phyloP scores from a whole-genome alignment of 2,113 vertebrate species.

The Trematocara stigmaticum region DNA sequence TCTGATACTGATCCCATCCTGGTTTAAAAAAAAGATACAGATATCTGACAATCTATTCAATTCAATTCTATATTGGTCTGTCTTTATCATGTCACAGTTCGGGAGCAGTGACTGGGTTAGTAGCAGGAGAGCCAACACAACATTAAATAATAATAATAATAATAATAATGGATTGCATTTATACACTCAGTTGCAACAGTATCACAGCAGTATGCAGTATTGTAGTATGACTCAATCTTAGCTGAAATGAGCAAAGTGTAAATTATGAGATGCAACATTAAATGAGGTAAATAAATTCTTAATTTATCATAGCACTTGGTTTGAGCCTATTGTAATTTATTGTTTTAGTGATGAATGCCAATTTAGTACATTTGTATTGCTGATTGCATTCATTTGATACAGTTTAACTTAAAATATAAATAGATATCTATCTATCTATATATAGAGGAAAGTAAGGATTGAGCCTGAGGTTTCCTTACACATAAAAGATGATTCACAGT shows the following conservation, averaged over 20 bases:
- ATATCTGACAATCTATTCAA: background rate
- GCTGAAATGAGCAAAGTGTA: background rate
- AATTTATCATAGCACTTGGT: background rate
- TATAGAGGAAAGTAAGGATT: background rate
- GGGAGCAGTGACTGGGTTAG: background rate
- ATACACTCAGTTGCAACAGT: background rate
- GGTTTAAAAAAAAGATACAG: background rate
- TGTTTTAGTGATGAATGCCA: background rate
- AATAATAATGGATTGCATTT: too few species aligned
- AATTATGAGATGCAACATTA: background rate
- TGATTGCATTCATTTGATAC: background rate
- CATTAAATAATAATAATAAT: background rate
- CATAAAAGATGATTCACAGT: background rate
- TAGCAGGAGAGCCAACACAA: background rate
- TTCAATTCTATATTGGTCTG: background rate
- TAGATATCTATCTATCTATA: too few species aligned
- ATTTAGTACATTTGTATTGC: background rate
- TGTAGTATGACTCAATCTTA: background rate
- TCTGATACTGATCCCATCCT: background rate
- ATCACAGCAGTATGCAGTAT: background rate
- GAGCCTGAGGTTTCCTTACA: background rate
- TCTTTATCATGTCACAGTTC: background rate
- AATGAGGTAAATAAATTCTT: background rate
- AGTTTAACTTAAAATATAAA: background rate
- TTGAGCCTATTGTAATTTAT: accelerated